Evolutionary conservation across 2,888 invertebrate genomes (phyloP).

Genomic region (Dryobota labecula): DNA sequence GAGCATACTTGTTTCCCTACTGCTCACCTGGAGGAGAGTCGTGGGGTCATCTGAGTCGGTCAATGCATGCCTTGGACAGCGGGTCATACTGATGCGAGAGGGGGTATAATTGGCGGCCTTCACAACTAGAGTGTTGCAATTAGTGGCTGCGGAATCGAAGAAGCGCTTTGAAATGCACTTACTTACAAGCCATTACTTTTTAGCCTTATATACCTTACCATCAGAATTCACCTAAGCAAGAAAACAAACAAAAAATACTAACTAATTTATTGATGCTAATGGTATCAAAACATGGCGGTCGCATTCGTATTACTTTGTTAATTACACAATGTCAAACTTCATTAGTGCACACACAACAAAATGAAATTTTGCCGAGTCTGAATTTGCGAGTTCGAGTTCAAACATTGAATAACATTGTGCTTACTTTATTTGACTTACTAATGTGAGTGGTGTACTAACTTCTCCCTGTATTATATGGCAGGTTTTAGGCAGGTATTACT

Average conservation of each 20-base stretch:
- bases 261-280: constrained; percentile 54
- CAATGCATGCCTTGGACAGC: no score
- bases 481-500: background rate
- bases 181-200: no score
- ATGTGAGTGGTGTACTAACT: constrained; percentile 13
- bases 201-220: no score
- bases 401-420: constrained; percentile 43
- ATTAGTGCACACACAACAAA: constrained; percentile 54
- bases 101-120: no score
- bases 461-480: background rate
- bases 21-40: no score
- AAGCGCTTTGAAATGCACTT: no score
- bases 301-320: constrained; percentile 51
- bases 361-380: constrained; percentile 45
- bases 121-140: no score
- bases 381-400: constrained; percentile 43
- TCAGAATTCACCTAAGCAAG: background rate
- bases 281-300: constrained; percentile 62
- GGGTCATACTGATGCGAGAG: no score
- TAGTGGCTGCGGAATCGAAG: no score
- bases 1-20: no score
- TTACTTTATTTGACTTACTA: constrained; percentile 43
- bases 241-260: constrained; percentile 30
- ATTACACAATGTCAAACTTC: constrained; percentile 60
- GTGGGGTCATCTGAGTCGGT: no score